phyloP scores from a whole-genome alignment of 2,888 invertebrate genomes.

The Zhuqinia jingwanae region DNA sequence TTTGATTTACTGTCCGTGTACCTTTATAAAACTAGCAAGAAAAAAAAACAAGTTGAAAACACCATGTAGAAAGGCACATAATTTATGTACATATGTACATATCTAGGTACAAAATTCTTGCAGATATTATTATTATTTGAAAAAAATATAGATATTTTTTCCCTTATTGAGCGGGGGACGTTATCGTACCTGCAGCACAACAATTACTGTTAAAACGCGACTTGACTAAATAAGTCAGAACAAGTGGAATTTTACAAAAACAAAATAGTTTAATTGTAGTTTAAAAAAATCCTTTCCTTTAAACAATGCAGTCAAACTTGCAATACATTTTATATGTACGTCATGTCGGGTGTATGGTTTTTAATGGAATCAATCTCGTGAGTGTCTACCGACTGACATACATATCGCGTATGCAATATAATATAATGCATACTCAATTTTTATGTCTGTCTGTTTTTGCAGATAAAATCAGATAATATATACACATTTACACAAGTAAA shows the following conservation, averaged over 20 bases:
- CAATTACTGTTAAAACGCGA: constrained; percentile 24
- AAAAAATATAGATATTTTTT: background rate
- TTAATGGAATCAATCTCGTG: constrained; percentile 16
- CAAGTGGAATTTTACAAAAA: constrained; percentile 61
- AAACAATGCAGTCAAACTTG: background rate
- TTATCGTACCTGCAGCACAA: constrained; percentile 23
- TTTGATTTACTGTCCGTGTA: constrained; percentile 42
- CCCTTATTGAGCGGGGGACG: too few relatives aligned
- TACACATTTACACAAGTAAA: background rate
- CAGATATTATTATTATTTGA: too few relatives aligned
- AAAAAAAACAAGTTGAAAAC: constrained; percentile 54
- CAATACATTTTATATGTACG: too few relatives aligned
- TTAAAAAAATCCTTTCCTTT: background rate
- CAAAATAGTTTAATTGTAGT: background rate
- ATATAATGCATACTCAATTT: too few relatives aligned
- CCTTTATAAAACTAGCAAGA: background rate
- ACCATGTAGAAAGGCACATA: constrained; percentile 30
- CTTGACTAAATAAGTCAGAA: constrained; percentile 43
- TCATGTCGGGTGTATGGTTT: too few relatives aligned
- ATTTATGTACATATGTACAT: constrained; percentile 33
- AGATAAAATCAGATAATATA: too few relatives aligned
- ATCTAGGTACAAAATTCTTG: constrained; percentile 27
- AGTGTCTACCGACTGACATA: constrained; percentile 56
- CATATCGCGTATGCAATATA: constrained; percentile 4
- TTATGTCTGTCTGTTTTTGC: too few relatives aligned